Conservation (phyloP, 2,888 invertebrate species). For the Erebia palarica region DNA sequence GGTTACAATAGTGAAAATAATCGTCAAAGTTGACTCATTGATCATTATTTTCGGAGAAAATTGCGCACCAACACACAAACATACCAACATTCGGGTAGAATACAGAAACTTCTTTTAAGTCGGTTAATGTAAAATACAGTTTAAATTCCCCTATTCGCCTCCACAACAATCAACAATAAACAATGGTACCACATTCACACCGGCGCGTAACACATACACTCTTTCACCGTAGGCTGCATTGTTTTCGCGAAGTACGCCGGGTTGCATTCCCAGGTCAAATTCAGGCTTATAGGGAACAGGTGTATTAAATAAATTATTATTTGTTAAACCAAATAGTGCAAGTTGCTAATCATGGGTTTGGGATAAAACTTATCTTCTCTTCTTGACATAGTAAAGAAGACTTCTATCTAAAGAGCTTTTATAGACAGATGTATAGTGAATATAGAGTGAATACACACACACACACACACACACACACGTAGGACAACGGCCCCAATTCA, state of each 20-base stretch:
- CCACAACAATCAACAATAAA: conserved; percentile 21
- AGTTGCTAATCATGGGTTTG: conserved; percentile 25
- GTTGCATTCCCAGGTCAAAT: conserved; percentile 44
- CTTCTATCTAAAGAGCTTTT: too few relatives aligned
- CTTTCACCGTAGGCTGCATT: conserved; percentile 33
- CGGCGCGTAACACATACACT: conserved; percentile 43
- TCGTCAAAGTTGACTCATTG: background rate
- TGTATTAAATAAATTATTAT: background rate
- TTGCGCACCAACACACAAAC: background rate
- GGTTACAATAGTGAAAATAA: background rate
- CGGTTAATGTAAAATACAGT: conserved; percentile 15
- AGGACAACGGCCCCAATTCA: too few relatives aligned
- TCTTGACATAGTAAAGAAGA: too few relatives aligned
- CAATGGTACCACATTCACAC: conserved; percentile 44
- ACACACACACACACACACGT: too few relatives aligned
- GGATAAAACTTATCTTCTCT: too few relatives aligned
- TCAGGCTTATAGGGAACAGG: conserved; percentile 15
- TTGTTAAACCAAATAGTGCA: background rate
- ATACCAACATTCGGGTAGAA: background rate
- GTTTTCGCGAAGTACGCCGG: conserved; percentile 26
- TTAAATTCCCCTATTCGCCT: conserved; percentile 2
- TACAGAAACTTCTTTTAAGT: background rate
- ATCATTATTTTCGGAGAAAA: background rate
- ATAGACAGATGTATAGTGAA: too few relatives aligned
- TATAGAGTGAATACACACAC: too few relatives aligned